These are phyloP conservation scores for Platygyra sinensis DNA, from an alignment of 64 coral and sea anemone species.

Conservation along the genomic window DNA sequence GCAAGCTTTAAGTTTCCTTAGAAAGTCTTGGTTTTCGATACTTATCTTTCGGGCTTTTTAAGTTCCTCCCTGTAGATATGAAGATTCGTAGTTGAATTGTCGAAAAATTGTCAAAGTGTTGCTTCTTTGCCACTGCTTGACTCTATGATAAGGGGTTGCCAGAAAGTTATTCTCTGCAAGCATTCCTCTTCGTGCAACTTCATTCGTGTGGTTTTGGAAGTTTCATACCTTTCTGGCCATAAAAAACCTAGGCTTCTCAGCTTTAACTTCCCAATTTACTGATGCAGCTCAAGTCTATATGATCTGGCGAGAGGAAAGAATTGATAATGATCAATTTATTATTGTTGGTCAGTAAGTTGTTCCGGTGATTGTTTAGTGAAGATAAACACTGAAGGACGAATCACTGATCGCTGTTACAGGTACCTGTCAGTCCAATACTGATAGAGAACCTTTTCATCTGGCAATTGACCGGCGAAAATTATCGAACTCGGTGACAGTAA, in stretches of 20 bases:
- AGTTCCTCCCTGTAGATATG: not conserved
- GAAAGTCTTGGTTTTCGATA: not conserved
- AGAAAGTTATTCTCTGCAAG: not conserved
- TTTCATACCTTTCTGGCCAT: not conserved
- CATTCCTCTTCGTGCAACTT: not conserved
- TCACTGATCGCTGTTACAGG: not conserved
- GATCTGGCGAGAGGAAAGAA: slow-evolving; percentile 4
- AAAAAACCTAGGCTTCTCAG: not conserved
- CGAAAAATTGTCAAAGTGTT: not conserved
- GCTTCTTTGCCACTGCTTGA: not conserved
- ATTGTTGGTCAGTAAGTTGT: slow-evolving; percentile 6
- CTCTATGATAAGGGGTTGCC: not conserved
- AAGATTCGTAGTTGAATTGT: not conserved
- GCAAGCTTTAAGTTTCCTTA: not conserved
- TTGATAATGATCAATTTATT: slow-evolving; percentile 28
- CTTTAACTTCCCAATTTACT: not conserved
- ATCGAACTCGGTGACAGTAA: not conserved
- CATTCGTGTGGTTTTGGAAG: not conserved
- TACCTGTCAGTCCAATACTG: not conserved
- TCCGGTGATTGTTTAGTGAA: not conserved
- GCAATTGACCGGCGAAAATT: not conserved
- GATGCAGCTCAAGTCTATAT: not conserved
- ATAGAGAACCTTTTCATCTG: not conserved
- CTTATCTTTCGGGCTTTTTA: not conserved
- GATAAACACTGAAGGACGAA: not conserved